Evolutionary conservation across 1,140 invertebrate species (phyloP), one percentile per base, ranked within the genome.

Genomic region (Uloborus diversus): DNA sequence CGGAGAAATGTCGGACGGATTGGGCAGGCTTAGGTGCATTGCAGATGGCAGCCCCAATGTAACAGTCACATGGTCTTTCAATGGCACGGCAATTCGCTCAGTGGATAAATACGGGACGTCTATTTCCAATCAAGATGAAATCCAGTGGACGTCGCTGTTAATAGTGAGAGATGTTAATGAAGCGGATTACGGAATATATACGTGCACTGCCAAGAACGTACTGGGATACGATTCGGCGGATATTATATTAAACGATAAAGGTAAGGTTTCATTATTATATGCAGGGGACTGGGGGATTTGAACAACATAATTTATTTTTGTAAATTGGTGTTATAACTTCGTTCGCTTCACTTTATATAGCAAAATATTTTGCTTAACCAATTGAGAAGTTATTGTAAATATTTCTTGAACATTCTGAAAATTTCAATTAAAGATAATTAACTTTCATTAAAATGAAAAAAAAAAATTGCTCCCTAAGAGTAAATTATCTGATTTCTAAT

Each of bases 191-290:
- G 76, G 76, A 14, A 69, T 79, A 30, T 79, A 79, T 27, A 47
- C 65, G 17, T 79, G 76, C n/a, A 53, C 53, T 13, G 64, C 76
- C 17, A 79, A 57, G 33, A 79, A 79, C 42, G n/a, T 27, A 2
- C 35, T 79, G 2, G 76, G 76, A 68, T 68, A 59, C 17, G 65
- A 69, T 32, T 68, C 76, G 0, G 75, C 65, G 11, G 75, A 79
- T 37, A 79, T 79, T 23, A 59, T 61, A 35, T 37, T 79, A 1
- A 61, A 61, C n/a, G 64, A 79, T 9, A 66, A 47, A 59, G 62
- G 75, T 79, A 59, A n/a, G 71, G n/a, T n/a, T n/a, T n/a, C n/a
- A n/a, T n/a, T n/a, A n/a, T n/a, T n/a, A n/a, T n/a, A n/a, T n/a
- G n/a, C n/a, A n/a, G n/a, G n/a, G n/a, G n/a, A n/a, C n/a, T n/a